Evolutionary conservation across 2,888 invertebrate genomes (phyloP), one percentile per base, ranked within the genome.

Genomic region (Slavum lentiscoides): DNA sequence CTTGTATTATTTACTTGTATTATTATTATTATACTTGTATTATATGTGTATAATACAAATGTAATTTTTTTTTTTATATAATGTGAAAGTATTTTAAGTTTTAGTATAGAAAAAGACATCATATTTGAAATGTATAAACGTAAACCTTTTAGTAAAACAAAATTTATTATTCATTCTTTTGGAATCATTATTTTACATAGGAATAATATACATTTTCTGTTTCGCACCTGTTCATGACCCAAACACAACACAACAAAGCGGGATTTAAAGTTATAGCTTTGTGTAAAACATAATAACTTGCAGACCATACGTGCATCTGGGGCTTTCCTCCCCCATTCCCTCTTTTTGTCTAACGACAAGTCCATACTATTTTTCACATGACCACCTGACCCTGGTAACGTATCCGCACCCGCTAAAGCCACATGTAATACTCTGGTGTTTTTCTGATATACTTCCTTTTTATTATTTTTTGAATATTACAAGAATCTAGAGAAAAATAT

Each of bases 271-370:
- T 80, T 80, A 72, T 80, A 64, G 62, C 70, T 53, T 55, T 13
- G 69, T 80, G 62, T 72, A 80, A 72, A 80, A 80, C 80, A 80
- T 64, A 70, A 80, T 80, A 80, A 72, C 80, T 72, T 55, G 62
- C 62, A 39, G 64, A 80, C 80, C 72, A 64, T 80, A 70, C 37
- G 64, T 72, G 70, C 80, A 80, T 80, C 70, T 80, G 80, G 58
- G 64, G 64, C 64, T 43, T 21, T 17, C n/a, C 30, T 4, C 55
- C 37, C 30, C 13, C 43, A 39, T 58, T 67, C 53, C 4, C 72
- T 37, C 55, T 55, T 70, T 72, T 64, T 39, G 55, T 69, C 39
- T 72, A 77, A 70, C 69, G 77, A 77, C 77, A 77, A 77, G 77
- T 53, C 64, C 64, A 11, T 64, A 72, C 58, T 72, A 72, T 80